Conservation (phyloP, 1,140 invertebrate species). For the Brachionus calyciflorus region DNA sequence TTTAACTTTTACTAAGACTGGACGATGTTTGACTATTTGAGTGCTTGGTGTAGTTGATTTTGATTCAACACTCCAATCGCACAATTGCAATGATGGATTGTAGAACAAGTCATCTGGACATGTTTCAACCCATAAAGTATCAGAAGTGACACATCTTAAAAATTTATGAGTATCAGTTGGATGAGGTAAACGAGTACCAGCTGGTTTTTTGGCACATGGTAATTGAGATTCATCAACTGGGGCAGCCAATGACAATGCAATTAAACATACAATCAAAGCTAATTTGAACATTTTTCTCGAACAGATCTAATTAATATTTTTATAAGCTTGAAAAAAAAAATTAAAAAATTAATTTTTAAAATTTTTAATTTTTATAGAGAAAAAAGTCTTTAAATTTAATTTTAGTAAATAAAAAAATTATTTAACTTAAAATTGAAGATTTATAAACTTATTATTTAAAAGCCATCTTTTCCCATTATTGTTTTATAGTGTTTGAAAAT, state of each 20-base stretch:
- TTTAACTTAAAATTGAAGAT: too few species aligned
- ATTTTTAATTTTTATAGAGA: too few species aligned
- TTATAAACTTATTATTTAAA: too few species aligned
- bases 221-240: slow-evolving; percentile 1
- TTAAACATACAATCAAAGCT: not conserved
- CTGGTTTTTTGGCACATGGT: not conserved
- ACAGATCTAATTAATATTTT: not conserved
- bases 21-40: slow-evolving; percentile 17
- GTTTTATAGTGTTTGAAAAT: too few species aligned
- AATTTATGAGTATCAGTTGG: slow-evolving; percentile 36
- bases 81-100: slow-evolving; percentile 9
- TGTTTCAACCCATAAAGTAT: slow-evolving; percentile 45
- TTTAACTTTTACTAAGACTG: slow-evolving; percentile 34
- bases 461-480: too few species aligned
- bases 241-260: slow-evolving; percentile 9
- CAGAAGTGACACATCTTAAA: slow-evolving; percentile 26
- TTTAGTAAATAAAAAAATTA: too few species aligned
- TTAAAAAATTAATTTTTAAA: too few species aligned
- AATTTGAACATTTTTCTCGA: slow-evolving; percentile 23
- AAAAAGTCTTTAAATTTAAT: too few species aligned
- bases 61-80: slow-evolving; percentile 21
- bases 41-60: slow-evolving; percentile 22
- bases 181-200: slow-evolving; percentile 5
- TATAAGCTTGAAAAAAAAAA: too few species aligned
- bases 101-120: slow-evolving; percentile 44